Evolutionary conservation across 35 echinoderm and acorn worm species (phyloP).

Genomic region (Heliocidaris erythrogramma): DNA sequence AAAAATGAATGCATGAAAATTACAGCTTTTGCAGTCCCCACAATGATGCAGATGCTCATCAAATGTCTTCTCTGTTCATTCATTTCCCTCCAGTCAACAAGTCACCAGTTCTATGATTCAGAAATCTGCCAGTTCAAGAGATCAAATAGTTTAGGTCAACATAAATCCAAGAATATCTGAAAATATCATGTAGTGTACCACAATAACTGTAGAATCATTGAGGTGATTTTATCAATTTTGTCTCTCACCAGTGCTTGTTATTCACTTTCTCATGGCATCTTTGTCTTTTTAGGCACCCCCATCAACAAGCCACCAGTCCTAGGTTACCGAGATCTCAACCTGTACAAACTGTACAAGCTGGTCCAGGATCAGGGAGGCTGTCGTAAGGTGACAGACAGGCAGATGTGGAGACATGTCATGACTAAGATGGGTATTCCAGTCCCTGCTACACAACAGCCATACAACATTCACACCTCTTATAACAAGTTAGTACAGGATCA

Average conservation of each 20-base stretch:
- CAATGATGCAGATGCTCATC: no score
- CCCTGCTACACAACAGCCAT: slow-evolving; percentile 70
- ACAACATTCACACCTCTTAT: slow-evolving; percentile 97
- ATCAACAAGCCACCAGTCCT: slow-evolving; percentile 99
- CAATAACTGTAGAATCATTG: no score
- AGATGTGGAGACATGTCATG: slow-evolving; percentile 88
- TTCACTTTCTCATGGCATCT: not conserved
- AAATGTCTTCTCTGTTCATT: no score
- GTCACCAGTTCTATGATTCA: no score
- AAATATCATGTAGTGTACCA: no score
- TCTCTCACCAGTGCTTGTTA: no score
- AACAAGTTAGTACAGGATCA: slow-evolving; percentile 78
- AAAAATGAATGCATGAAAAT: not conserved
- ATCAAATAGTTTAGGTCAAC: no score
- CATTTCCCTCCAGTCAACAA: no score
- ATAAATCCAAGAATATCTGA: no score
- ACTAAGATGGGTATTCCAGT: slow-evolving; percentile 96
- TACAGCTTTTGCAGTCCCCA: no score
- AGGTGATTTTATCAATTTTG: no score
- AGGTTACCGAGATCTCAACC: slow-evolving; percentile 91
- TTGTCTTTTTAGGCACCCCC: slow-evolving; percentile 64
- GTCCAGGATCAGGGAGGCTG: slow-evolving; percentile 91
- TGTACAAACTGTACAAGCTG: slow-evolving; percentile 97
- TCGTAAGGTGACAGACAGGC: slow-evolving; percentile 91
- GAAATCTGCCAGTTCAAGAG: no score